Percentiles rank a stretch among this genome's conserved stretches.
Evolutionary conservation across 2,888 invertebrate species (phyloP).

Genomic region (Morinoia aosen): DNA sequence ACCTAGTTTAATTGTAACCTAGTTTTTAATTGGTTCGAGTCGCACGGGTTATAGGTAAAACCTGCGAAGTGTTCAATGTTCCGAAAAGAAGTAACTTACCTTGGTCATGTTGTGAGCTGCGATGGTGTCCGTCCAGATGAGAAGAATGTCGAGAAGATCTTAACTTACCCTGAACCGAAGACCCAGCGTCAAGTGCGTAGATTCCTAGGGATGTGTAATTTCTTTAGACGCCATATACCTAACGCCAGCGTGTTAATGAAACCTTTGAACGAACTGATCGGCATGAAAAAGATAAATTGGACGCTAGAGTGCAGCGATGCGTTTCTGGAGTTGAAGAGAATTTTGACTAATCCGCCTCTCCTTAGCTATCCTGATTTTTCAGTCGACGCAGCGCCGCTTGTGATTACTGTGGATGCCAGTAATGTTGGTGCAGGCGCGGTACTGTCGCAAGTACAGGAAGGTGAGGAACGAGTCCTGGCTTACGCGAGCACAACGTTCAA

Average conservation of each 20-base stretch:
- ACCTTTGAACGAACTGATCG: not conserved
- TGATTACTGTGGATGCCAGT: slow-evolving; percentile 13
- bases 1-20: too few species aligned
- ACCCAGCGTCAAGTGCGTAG: not conserved
- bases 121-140: not conserved
- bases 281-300: not conserved
- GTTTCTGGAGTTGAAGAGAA: not conserved
- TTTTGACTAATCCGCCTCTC: slow-evolving; percentile 7
- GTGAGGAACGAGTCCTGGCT: not conserved
- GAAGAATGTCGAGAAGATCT: not conserved
- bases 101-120: not conserved
- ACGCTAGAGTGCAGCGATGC: not conserved
- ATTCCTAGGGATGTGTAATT: slow-evolving; percentile 19
- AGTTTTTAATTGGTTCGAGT: not conserved
- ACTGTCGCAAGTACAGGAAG: not conserved
- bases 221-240: not conserved
- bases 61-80: not conserved
- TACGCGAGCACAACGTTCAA: slow-evolving; percentile 33
- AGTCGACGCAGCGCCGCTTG: not conserved
- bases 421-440: not conserved
- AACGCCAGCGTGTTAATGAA: not conserved
- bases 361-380: slow-evolving; percentile 12
- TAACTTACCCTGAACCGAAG: not conserved
- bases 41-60: not conserved
- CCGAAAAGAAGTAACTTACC: not conserved